Evolutionary conservation across 2,888 invertebrate species (phyloP), one percentile per base, ranked within the genome.

Genomic region (Rugalucina vietnamica): DNA sequence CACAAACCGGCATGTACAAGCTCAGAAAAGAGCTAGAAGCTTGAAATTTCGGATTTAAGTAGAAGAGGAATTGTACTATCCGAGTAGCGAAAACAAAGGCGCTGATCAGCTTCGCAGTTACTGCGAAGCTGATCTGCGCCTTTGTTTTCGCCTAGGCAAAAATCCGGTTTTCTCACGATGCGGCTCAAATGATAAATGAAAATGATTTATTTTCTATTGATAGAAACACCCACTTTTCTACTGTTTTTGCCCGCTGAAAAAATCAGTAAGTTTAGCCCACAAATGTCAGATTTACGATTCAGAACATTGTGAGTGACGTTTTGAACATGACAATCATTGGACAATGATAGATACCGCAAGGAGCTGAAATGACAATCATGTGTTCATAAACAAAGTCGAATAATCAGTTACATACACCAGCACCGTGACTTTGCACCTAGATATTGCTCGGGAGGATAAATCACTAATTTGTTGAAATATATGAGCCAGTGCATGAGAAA

Each of bases 401-500:
- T 34, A 65, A 32, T 18, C 21, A 65, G 65, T n/a, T 65, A 34
- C 65, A 12, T 29, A 34, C 65, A 65, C 65, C 32, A 65, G 34
- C 29, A 65, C 34, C 32, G 65, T 65, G 65, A 65, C 65, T 65
- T 65, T 65, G 65, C 65, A 65, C 65, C 65, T 65, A 65, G 34
- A n/a, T n/a, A n/a, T 43, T 43, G 43, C 8, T 18, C 18, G 43
- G 43, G 43, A 43, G 18, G 43, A 43, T 12, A 43, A 43, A n/a
- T n/a, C n/a, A n/a, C n/a, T n/a, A n/a, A n/a, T n/a, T n/a, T n/a
- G n/a, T n/a, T n/a, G n/a, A n/a, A n/a, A n/a, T n/a, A n/a, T n/a
- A n/a, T n/a, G n/a, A n/a, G n/a, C n/a, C n/a, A n/a, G n/a, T n/a
- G n/a, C n/a, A n/a, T n/a, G n/a, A n/a, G n/a, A n/a, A n/a, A n/a